phyloP scores from a whole-genome alignment of 2,888 invertebrate genomes.

The Drosophila merina region DNA sequence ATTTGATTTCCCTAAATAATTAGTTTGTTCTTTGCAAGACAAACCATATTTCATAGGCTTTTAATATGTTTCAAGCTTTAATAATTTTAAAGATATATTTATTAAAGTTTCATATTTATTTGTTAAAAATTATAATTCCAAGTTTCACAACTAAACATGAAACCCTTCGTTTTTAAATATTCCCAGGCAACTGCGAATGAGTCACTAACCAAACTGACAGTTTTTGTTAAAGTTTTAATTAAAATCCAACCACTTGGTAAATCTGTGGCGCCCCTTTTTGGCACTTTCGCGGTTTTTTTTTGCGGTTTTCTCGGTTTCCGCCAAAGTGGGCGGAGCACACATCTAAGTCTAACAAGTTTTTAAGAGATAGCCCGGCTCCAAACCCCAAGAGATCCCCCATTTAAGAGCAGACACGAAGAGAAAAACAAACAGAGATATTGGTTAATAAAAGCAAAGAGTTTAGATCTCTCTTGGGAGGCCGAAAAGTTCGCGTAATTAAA shows the following conservation, averaged over 20 bases:
- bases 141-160: too few species aligned
- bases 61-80: too few species aligned
- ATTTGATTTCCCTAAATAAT: too few species aligned
- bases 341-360: constrained; percentile 26
- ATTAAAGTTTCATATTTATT: too few species aligned
- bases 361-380: constrained; percentile 22
- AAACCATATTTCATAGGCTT: too few species aligned
- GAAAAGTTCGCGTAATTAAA: constrained; percentile 46
- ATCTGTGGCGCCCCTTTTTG: constrained; percentile 59
- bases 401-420: constrained; percentile 27
- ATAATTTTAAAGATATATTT: too few species aligned
- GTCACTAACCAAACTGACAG: constrained; percentile 11
- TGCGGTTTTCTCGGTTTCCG: constrained; percentile 16
- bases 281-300: constrained; percentile 49
- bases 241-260: constrained; percentile 18
- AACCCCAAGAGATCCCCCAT: constrained; percentile 15
- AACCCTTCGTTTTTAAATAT: too few species aligned
- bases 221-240: constrained; percentile 48
- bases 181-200: constrained; percentile 11
- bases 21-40: too few species aligned
- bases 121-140: too few species aligned
- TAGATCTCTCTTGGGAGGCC: constrained; percentile 5
- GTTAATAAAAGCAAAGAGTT: constrained; percentile 5
- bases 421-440: constrained; percentile 7
- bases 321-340: constrained; percentile 62